Evolutionary conservation across 2,797 vertebrate genomes (phyloP).

Genomic region (Valencia hispanica): DNA sequence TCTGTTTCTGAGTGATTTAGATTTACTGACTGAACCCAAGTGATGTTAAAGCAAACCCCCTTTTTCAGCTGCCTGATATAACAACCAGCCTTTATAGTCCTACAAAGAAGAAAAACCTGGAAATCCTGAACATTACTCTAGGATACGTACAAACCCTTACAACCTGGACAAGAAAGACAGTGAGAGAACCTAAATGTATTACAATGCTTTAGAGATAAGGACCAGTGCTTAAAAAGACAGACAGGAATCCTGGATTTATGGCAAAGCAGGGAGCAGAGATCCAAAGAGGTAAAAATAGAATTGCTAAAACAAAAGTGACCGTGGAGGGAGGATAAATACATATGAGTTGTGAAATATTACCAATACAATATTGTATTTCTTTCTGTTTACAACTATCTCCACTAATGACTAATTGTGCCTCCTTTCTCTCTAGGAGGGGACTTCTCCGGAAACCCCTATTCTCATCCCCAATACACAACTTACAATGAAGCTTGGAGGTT

Average conservation of each 20-base stretch:
- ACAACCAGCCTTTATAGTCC: constrained; percentile 81
- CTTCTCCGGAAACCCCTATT: constrained; percentile 99
- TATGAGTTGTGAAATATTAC: not conserved
- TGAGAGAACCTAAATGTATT: constrained; percentile 54
- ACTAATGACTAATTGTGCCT: constrained; percentile 39
- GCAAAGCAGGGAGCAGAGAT: constrained; percentile 46
- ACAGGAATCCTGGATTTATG: constrained; percentile 36
- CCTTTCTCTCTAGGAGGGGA: constrained; percentile 89
- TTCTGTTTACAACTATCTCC: constrained; percentile 9
- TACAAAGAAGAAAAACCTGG: constrained; percentile 82
- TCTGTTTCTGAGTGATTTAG: constrained; percentile 53
- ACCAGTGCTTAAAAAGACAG: constrained; percentile 43
- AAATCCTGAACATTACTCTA: constrained; percentile 74
- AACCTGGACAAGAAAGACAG: constrained; percentile 43
- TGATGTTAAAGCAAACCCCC: constrained; percentile 81
- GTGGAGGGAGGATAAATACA: constrained; percentile 19
- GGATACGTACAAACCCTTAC: constrained; percentile 49
- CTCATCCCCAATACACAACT: constrained; percentile 98
- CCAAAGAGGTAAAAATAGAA: constrained; percentile 34
- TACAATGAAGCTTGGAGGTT: constrained; percentile 99
- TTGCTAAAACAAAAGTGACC: constrained; percentile 45
- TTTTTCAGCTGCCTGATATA: constrained; percentile 83
- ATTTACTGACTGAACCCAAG: constrained; percentile 81
- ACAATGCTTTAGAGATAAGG: constrained; percentile 55
- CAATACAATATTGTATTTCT: constrained; percentile 11